A percentile compares a stretch with the other conserved stretches of the same genome.
phyloP scores from a whole-genome alignment of 53 echinoderm and acorn worm genomes.

The Apostichopus leukothele region DNA sequence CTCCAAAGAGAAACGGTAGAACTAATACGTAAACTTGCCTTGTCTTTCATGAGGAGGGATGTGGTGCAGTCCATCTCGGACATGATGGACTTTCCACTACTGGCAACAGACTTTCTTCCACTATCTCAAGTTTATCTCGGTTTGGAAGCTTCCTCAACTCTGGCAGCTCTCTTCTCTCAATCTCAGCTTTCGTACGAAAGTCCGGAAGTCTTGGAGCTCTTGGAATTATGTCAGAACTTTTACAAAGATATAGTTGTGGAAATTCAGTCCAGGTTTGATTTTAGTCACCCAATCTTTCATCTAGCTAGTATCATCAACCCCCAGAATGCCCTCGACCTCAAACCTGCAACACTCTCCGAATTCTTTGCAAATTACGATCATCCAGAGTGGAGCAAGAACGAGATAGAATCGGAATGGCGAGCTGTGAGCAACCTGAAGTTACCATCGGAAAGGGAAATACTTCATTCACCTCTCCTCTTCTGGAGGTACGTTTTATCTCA shows the following conservation, averaged over 20 bases:
- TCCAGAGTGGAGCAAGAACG: constrained; percentile 37
- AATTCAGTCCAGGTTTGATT: constrained; percentile 41
- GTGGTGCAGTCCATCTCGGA: constrained; percentile 7
- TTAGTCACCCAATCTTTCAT: constrained; percentile 38
- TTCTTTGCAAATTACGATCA: constrained; percentile 37
- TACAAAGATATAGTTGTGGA: constrained; percentile 24
- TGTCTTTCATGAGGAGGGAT: constrained; percentile 35
- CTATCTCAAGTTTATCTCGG: constrained; percentile 30
- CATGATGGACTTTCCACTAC: constrained; percentile 10
- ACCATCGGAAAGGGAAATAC: neutral
- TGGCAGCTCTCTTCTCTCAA: neutral
- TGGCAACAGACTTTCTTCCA: neutral
- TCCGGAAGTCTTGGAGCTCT: neutral
- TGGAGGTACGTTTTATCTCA: constrained; percentile 27
- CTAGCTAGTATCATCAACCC: constrained; percentile 39
- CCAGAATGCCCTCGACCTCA: constrained; percentile 3
- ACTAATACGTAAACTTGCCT: constrained; percentile 22
- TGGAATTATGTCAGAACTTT: constrained; percentile 6
- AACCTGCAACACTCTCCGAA: constrained; percentile 21
- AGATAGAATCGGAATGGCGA: constrained; percentile 35
- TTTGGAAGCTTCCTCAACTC: constrained; percentile 16
- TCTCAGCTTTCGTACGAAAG: neutral
- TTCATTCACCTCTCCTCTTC: constrained; percentile 31
- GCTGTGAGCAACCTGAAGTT: constrained; percentile 21
- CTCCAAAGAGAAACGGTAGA: constrained; percentile 19